These are phyloP conservation scores for Brachionichthys hirsutus DNA, from an alignment of 2,113 vertebrate species.

Conservation along the genomic window DNA sequence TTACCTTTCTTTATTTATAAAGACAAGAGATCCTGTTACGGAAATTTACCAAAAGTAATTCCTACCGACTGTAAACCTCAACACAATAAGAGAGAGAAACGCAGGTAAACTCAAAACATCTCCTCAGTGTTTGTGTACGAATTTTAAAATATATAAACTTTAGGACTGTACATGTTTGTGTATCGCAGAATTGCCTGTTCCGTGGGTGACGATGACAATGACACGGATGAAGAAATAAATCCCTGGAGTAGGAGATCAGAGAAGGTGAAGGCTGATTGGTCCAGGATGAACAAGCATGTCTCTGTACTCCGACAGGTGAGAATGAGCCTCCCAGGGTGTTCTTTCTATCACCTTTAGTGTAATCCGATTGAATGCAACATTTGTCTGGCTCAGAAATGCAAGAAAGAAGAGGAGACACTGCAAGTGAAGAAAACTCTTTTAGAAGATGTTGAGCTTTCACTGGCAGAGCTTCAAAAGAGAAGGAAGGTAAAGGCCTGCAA, in stretches of 20 bases:
- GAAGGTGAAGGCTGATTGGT: constrained; percentile 33
- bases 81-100: constrained; percentile 25
- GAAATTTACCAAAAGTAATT: constrained; percentile 13
- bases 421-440: constrained; percentile 58
- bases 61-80: constrained; percentile 9
- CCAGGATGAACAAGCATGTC: constrained; percentile 36
- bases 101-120: constrained; percentile 46
- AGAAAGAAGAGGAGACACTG: constrained; percentile 56
- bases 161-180: neutral
- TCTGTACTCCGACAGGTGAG: constrained; percentile 51
- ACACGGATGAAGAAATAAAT: constrained; percentile 41
- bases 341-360: no score
- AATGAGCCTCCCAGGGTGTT: neutral
- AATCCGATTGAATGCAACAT: neutral
- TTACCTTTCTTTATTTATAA: constrained; percentile 16
- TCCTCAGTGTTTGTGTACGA: neutral
- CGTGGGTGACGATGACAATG: constrained; percentile 20
- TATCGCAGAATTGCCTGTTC: constrained; percentile 19
- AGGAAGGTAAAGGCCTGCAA: constrained; percentile 56
- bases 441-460: constrained; percentile 52
- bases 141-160: neutral
- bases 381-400: constrained; percentile 43
- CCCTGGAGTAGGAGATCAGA: constrained; percentile 23
- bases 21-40: constrained; percentile 25
- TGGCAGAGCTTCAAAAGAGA: constrained; percentile 54